Percentiles rank a stretch among this genome's conserved stretches.
Evolutionary conservation across 2,113 vertebrate species (phyloP).

Genomic region (Capreolus pygargus): DNA sequence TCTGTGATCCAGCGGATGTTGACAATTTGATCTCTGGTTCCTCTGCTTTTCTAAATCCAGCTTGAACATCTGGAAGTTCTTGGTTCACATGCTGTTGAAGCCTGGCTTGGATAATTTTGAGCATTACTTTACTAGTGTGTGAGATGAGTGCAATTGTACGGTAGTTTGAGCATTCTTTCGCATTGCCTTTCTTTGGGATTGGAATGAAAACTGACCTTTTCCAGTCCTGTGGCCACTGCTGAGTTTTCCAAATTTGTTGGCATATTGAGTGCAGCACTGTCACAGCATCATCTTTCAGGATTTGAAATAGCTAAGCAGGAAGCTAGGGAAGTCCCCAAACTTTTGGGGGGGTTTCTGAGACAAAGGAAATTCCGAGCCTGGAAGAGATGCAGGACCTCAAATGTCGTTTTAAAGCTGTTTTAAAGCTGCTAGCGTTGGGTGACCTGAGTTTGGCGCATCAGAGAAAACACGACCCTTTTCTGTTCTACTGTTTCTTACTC

Average conservation of each 20-base stretch:
- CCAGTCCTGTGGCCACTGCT: background rate
- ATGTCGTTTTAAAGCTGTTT: background rate
- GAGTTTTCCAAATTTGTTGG: background rate
- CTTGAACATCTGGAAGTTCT: background rate
- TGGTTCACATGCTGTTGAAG: background rate
- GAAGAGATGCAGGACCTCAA: background rate
- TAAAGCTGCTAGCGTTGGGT: background rate
- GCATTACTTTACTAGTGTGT: background rate
- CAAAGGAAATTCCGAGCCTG: background rate
- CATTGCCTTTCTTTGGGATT: background rate
- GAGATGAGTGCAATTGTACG: accelerated
- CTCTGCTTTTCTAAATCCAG: background rate
- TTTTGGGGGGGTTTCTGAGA: background rate
- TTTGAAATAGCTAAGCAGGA: background rate
- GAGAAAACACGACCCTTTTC: background rate
- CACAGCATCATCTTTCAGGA: background rate
- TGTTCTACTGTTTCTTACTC: background rate
- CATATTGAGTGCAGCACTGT: background rate
- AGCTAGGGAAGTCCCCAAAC: background rate
- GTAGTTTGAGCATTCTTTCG: background rate
- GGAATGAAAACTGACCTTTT: background rate
- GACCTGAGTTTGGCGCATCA: too few species aligned
- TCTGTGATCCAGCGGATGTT: background rate
- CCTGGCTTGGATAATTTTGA: background rate
- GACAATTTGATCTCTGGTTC: background rate